Conservation (phyloP, 2,113 vertebrate species). For the Saccopteryx leptura region DNA sequence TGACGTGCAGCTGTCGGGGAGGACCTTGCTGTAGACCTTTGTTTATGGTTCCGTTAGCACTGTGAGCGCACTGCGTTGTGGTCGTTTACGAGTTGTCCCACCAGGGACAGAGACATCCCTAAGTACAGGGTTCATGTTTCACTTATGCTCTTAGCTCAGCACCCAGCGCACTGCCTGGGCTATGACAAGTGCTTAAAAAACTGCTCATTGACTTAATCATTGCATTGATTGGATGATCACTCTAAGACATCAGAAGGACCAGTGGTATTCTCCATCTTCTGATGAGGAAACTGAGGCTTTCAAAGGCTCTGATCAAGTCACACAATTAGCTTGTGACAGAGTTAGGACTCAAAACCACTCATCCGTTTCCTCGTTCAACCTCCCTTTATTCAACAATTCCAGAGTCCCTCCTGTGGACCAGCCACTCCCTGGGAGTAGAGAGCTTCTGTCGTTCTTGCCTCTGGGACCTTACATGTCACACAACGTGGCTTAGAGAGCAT, state of each 20-base stretch:
- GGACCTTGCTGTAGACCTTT: too few relatives aligned
- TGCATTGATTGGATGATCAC: not conserved
- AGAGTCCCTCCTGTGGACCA: not conserved
- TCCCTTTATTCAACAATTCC: not conserved
- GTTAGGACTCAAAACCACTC: not conserved
- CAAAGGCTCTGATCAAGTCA: not conserved
- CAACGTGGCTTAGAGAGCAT: fast-evolving
- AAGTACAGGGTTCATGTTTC: not conserved
- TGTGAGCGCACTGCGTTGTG: not conserved
- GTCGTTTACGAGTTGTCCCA: not conserved
- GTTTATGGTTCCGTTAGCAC: not conserved
- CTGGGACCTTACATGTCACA: fast-evolving
- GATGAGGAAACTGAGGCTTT: not conserved
- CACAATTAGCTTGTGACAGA: not conserved
- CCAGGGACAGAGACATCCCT: not conserved
- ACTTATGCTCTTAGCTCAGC: not conserved
- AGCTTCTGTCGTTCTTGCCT: not conserved
- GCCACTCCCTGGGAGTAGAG: not conserved
- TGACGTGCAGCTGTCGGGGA: too few relatives aligned
- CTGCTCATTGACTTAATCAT: not conserved
- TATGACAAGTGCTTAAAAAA: not conserved
- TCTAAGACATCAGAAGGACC: not conserved
- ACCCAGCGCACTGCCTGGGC: not conserved
- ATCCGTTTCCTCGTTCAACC: not conserved
- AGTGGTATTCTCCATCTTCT: not conserved